Base-by-base conservation (phyloP, 2,113 vertebrate species). In the Corvus cornix region DNA sequence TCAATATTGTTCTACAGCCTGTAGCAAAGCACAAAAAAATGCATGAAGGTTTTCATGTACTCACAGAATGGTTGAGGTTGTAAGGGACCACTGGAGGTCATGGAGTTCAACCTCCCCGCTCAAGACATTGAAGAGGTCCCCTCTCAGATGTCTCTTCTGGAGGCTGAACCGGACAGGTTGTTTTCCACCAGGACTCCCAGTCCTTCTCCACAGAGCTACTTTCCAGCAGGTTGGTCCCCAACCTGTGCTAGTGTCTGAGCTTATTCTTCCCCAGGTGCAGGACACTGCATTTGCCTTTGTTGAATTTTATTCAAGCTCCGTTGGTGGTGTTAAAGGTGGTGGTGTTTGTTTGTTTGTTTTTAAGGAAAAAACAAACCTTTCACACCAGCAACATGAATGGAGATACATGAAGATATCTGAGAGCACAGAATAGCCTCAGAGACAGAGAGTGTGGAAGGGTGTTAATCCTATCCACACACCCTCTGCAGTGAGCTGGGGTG, bases 81-180 rank as follows among this genome's bases (percentile, higher is more conserved):
- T 41, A 68, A 83, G 41, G n/a, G 39, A 35, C 48, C 49, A 27
- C 24, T 41, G 55, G 21, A 52, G 28, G 18, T 59, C 69, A 48
- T 53, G 0, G 0, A 68, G 30, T 55, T 73, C 62, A 53, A 83
- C 20, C 13, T 68, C 30, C 21, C 20, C 0, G 0, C 24, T 89
- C 69, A n/a, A 53, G 28, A 31, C n/a, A 15, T 24, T 60, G 44
- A 11, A 39, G 35, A 39, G 16, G 21, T 33, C n/a, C 28, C 11
- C 28, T 51, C 35, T 77, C 46, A 77, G 28, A 60, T 22, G 16
- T 76, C n/a, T 77, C 35, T 31, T 76, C 28, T 62, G 21, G 5
- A 33, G 16, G 16, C 35, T 62, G 28, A 37, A 39, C 74, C 26
- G 13, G 28, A 21, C 22, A 62, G 35, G 9, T 33, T 39, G 22